Percentiles rank a stretch among this genome's conserved stretches.
phyloP scores from a whole-genome alignment of 1,140 invertebrate genomes.

The Aplysia californica region DNA sequence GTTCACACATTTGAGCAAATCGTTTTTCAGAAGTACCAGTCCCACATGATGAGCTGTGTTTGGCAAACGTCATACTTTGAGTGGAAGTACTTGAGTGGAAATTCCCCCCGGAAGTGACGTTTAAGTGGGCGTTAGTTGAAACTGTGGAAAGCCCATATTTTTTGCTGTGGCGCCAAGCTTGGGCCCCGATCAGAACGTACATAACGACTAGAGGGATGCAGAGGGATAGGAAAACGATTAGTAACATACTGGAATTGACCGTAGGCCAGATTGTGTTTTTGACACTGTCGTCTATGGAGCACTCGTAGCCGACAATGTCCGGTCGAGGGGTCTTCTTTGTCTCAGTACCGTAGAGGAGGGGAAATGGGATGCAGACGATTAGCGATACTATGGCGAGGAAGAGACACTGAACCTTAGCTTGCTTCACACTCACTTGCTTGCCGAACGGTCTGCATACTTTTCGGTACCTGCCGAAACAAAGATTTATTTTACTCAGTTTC shows the following conservation, averaged over 20 bases:
- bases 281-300: background rate
- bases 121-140: too few species aligned
- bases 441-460: constrained; percentile 8
- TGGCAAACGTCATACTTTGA: too few species aligned
- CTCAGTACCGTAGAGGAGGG: background rate
- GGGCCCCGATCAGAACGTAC: background rate
- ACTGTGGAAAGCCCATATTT: background rate
- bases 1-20: too few species aligned
- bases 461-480: background rate
- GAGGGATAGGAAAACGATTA: background rate
- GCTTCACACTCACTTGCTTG: background rate
- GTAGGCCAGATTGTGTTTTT: background rate
- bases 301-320: constrained; percentile 4
- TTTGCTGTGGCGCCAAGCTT: background rate
- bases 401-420: background rate
- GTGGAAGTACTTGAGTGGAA: too few species aligned
- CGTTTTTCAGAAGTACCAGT: background rate
- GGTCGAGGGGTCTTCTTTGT: background rate
- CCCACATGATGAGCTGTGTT: background rate
- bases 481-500: too few species aligned
- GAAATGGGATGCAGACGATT: constrained; percentile 7
- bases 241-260: background rate
- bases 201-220: background rate
- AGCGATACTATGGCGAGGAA: background rate
- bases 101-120: too few species aligned